phyloP scores from a whole-genome alignment of 1,140 invertebrate species.

The Physella acuta region DNA sequence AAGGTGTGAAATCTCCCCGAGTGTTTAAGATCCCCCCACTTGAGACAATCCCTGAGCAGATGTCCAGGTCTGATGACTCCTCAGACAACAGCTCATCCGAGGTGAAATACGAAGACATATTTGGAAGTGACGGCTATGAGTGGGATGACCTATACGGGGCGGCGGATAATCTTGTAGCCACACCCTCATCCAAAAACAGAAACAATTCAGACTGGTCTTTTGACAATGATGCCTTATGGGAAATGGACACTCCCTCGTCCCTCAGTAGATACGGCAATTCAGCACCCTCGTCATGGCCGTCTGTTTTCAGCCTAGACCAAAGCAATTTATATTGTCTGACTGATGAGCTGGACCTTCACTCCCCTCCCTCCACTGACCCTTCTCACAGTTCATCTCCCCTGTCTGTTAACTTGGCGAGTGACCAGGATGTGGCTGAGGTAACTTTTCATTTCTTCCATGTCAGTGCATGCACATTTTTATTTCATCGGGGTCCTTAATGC shows the following conservation, averaged over 20 bases:
- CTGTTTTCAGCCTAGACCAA: conserved; percentile 24
- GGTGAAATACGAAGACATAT: conserved; percentile 41
- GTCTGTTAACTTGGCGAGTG: too few relatives aligned
- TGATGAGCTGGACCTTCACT: conserved; percentile 39
- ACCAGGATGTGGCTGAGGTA: too few relatives aligned
- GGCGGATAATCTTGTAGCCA: conserved; percentile 41
- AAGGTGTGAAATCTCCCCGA: conserved; percentile 34
- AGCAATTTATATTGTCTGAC: conserved; percentile 40
- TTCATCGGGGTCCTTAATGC: too few relatives aligned
- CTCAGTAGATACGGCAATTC: conserved; percentile 28
- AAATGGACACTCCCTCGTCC: conserved; percentile 20
- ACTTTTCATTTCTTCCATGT: too few relatives aligned
- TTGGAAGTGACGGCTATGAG: conserved; percentile 43
- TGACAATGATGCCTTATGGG: conserved; percentile 34
- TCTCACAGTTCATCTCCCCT: too few relatives aligned
- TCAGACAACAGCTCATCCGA: conserved; percentile 36
- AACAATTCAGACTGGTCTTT: conserved; percentile 50
- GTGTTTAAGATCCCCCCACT: conserved; percentile 33
- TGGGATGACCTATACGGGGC: conserved; percentile 54
- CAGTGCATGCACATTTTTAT: too few relatives aligned
- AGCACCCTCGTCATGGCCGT: conserved; percentile 16
- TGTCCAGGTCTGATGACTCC: conserved; percentile 24
- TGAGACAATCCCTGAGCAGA: conserved; percentile 51
- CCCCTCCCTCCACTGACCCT: conserved; percentile 24
- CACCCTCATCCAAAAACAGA: too few relatives aligned